These are phyloP conservation scores for Plotosus lineatus DNA, from an alignment of 2,113 vertebrate species.

Conservation along the genomic window DNA sequence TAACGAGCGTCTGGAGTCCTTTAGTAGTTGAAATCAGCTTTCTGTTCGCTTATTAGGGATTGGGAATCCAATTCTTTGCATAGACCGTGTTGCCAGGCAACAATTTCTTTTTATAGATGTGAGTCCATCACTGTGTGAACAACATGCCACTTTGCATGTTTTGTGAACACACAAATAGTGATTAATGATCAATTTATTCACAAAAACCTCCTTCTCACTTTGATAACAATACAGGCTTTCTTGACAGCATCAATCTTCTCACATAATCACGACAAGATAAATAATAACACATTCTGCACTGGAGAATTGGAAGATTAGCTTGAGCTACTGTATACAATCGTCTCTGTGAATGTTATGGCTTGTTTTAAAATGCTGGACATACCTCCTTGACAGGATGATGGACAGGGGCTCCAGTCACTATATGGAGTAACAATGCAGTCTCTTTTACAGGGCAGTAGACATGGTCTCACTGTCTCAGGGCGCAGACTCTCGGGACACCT, in stretches of 20 bases:
- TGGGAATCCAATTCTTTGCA: constrained; percentile 40
- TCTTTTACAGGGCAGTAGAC: constrained; percentile 90
- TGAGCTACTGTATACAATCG: too few relatives aligned
- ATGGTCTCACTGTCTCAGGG: constrained; percentile 92
- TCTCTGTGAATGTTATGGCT: background rate
- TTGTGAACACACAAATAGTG: constrained; percentile 3
- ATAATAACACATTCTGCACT: background rate
- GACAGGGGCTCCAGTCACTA: constrained; percentile 89
- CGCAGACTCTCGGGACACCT: constrained; percentile 94
- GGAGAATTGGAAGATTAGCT: background rate
- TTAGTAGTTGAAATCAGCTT: constrained; percentile 12
- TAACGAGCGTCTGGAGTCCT: constrained; percentile 38
- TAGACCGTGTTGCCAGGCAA: constrained; percentile 49
- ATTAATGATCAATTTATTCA: constrained; percentile 22
- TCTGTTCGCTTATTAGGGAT: constrained; percentile 39
- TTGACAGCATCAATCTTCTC: background rate
- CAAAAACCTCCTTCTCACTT: background rate
- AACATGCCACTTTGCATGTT: constrained; percentile 23
- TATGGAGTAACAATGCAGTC: constrained; percentile 90
- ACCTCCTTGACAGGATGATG: constrained; percentile 86
- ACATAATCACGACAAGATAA: background rate
- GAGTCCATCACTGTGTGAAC: background rate
- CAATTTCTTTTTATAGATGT: constrained; percentile 34
- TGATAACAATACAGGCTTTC: constrained; percentile 8
- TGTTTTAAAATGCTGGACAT: constrained; percentile 37